phyloP scores from a whole-genome alignment of 1,140 invertebrate genomes.

The Dermatophagoides farinae region DNA sequence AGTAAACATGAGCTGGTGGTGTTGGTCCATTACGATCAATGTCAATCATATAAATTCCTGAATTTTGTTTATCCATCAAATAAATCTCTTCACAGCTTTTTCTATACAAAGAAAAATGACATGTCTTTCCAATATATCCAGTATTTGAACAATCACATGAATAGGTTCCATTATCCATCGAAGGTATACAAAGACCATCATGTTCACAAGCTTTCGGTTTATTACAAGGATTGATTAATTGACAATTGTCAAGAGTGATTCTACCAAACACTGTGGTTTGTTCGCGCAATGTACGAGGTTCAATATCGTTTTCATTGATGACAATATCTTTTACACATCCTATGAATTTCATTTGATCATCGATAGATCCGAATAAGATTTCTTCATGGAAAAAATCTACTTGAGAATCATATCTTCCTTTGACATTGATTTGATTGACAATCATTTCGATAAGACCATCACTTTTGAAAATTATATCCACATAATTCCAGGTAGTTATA shows the following conservation, averaged over 20 bases:
- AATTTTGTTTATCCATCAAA: constrained; percentile 54
- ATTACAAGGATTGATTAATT: constrained; percentile 68
- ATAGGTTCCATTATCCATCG: constrained; percentile 33
- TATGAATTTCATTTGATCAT: constrained; percentile 40
- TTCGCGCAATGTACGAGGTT: constrained; percentile 55
- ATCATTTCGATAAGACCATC: constrained; percentile 1
- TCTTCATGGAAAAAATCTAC: not conserved
- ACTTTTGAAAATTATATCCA: not conserved
- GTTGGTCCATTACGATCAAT: constrained; percentile 79
- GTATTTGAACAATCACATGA: constrained; percentile 70
- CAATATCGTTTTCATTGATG: constrained; percentile 50
- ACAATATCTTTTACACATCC: constrained; percentile 71
- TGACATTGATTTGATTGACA: not conserved
- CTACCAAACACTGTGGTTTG: constrained; percentile 42
- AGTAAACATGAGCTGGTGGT: constrained; percentile 67
- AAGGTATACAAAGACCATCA: constrained; percentile 48
- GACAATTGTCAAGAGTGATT: constrained; percentile 71
- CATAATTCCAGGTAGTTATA: not conserved
- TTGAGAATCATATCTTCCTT: not conserved
- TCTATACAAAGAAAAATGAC: constrained; percentile 70
- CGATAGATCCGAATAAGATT: not conserved
- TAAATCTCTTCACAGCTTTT: constrained; percentile 79
- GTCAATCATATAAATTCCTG: constrained; percentile 68
- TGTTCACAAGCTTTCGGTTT: constrained; percentile 74
- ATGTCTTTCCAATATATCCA: constrained; percentile 67